Evolutionary conservation across 2,113 vertebrate species (phyloP), one percentile per base, ranked within the genome.

Genomic region (Prinia subflava): DNA sequence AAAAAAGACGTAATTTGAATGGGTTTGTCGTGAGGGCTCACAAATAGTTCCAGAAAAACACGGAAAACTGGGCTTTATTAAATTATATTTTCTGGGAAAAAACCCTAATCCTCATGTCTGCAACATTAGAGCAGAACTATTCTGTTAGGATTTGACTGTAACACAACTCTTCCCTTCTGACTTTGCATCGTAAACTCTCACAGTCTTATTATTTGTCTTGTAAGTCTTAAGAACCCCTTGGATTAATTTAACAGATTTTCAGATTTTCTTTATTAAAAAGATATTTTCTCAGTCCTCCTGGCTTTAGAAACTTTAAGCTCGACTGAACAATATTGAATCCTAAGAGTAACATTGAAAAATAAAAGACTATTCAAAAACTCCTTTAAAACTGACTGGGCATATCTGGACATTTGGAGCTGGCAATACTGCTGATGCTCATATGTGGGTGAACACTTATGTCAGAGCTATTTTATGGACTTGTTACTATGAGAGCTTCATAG

Each of bases 381-480:
- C 17, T 73, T 64, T 42, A 65, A 77, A 92, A 64, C 18, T 39
- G 23, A 16, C 25, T 59, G 49, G 11, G 1, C 60, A 33, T 83
- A 89, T 86, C 71, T 87, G 73, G 53, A 64, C 44, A 44, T 76
- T 77, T 77, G 52, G n/a, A 64, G 49, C 35, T 80, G 35, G 21
- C 57, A 69, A 23, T 73, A 56, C 15, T 60, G 76, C 53, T 89
- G 76, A 68, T 68, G 59, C 37, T 91, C 46, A 24, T 60, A 55
- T 44, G 27, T 62, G 68, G 23, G 59, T 91, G 73, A 94, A 56
- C 19, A 73, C 80, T 47, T 56, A 60, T 46, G 77, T 83, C 67
- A 91, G 67, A 94, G 44, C 11, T 91, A 47, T 92, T 92, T 86
- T 59, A 56, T 18, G 21, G 80, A 50, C 71, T 80, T 76, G 67